Evolutionary conservation across 2,888 invertebrate genomes (phyloP).

Genomic region (Perizoma affinitatum): DNA sequence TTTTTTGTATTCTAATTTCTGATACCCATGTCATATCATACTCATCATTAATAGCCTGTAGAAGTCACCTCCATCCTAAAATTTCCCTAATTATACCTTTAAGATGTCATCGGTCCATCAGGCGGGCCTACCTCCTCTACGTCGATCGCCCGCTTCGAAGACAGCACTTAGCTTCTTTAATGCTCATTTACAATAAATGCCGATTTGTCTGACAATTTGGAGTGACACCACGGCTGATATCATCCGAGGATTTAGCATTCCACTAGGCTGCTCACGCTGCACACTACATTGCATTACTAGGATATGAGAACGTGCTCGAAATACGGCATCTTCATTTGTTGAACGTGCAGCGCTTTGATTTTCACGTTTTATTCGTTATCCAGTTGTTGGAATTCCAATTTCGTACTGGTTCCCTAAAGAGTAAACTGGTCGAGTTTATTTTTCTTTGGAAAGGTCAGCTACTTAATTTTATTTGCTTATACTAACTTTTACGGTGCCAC

Average conservation of each 20-base stretch:
- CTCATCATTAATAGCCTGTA: no score
- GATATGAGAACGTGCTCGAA: slow-evolving; percentile 26
- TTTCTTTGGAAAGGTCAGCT: no score
- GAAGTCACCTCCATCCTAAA: no score
- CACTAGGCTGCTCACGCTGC: slow-evolving; percentile 13
- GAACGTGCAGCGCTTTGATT: slow-evolving; percentile 19
- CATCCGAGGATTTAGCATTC: slow-evolving; percentile 13
- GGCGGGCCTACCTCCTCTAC: no score
- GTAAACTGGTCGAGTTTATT: background rate
- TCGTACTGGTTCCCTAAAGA: background rate
- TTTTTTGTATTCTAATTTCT: no score
- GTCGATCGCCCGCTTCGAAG: no score
- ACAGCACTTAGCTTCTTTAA: no score
- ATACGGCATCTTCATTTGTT: slow-evolving; percentile 8
- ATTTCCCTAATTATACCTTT: no score
- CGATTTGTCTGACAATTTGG: slow-evolving; percentile 6
- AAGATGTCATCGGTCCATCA: no score
- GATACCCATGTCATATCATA: no score
- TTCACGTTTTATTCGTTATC: slow-evolving; percentile 13
- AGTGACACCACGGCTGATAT: background rate
- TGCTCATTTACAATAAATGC: no score
- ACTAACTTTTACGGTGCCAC: background rate
- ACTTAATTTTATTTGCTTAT: background rate
- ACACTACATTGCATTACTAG: slow-evolving; percentile 24
- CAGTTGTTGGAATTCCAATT: slow-evolving; percentile 5